Conservation (phyloP, 2,888 invertebrate species). For the Polydrusus pterygomalis region DNA sequence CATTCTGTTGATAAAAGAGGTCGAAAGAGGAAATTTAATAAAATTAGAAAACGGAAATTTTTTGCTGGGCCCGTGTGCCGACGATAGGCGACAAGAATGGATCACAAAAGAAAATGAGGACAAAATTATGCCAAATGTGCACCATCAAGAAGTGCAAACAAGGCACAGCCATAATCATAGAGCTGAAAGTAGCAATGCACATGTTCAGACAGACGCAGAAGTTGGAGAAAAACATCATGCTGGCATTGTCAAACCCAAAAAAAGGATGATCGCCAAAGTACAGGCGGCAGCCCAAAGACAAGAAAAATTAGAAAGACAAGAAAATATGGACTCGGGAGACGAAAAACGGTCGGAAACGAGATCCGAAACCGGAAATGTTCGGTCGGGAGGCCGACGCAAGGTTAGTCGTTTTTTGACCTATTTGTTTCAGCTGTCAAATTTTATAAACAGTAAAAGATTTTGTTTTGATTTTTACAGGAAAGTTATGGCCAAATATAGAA, state of each 20-base stretch:
- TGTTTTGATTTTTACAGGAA: too few relatives aligned
- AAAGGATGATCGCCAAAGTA: constrained; percentile 58
- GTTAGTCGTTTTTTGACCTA: constrained; percentile 62
- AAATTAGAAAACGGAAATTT: constrained; percentile 81
- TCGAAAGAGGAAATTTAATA: constrained; percentile 80
- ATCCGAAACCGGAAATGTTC: constrained; percentile 65
- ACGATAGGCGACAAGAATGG: constrained; percentile 59
- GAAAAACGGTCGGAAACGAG: constrained; percentile 61
- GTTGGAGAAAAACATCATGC: constrained; percentile 30
- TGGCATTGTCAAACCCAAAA: constrained; percentile 53
- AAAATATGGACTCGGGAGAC: constrained; percentile 52
- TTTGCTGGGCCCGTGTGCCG: constrained; percentile 77
- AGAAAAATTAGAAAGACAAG: constrained; percentile 47
- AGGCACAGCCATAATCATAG: constrained; percentile 28
- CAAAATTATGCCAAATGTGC: constrained; percentile 37
- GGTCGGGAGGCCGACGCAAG: constrained; percentile 78
- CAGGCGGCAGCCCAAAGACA: constrained; percentile 60
- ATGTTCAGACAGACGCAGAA: constrained; percentile 38
- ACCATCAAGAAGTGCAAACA: constrained; percentile 44
- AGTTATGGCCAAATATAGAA: constrained; percentile 27
- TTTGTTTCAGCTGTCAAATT: constrained; percentile 25
- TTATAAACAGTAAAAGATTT: constrained; percentile 23
- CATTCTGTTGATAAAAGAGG: constrained; percentile 81
- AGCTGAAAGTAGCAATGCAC: constrained; percentile 24
- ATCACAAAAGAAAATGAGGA: constrained; percentile 55